Evolutionary conservation across 2,888 invertebrate genomes (phyloP).

Genomic region (Alloscopus bannaensis): DNA sequence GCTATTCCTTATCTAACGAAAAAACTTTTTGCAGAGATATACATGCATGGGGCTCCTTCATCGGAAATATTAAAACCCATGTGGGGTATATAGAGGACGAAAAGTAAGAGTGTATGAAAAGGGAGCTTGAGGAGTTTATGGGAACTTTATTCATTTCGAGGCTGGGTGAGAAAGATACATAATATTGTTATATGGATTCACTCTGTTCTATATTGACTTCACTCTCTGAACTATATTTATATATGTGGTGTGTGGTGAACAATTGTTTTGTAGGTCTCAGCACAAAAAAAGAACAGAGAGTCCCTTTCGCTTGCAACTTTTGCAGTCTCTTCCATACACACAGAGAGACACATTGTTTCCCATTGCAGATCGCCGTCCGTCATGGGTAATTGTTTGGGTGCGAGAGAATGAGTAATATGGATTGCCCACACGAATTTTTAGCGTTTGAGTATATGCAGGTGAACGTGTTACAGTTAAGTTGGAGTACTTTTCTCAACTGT

Average conservation of each 20-base stretch:
- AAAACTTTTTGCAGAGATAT: too few relatives aligned
- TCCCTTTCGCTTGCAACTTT: not conserved
- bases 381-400: not conserved
- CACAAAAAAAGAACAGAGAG: not conserved
- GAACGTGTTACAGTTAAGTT: not conserved
- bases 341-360: not conserved
- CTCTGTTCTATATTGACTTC: not conserved
- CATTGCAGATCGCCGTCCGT: not conserved
- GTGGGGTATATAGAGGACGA: too few relatives aligned
- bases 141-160: slow-evolving; percentile 15
- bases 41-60: too few relatives aligned
- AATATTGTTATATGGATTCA: not conserved
- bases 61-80: too few relatives aligned
- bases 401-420: not conserved
- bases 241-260: not conserved
- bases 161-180: too few relatives aligned
- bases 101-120: too few relatives aligned
- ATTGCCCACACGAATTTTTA: not conserved
- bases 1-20: too few relatives aligned
- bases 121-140: slow-evolving; percentile 6
- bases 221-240: not conserved
- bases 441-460: not conserved
- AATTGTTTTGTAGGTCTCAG: not conserved
- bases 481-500: not conserved
- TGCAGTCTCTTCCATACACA: not conserved